Evolutionary conservation across 2,888 invertebrate genomes (phyloP), one percentile per base, ranked within the genome.

Genomic region (Erebia epiphron): DNA sequence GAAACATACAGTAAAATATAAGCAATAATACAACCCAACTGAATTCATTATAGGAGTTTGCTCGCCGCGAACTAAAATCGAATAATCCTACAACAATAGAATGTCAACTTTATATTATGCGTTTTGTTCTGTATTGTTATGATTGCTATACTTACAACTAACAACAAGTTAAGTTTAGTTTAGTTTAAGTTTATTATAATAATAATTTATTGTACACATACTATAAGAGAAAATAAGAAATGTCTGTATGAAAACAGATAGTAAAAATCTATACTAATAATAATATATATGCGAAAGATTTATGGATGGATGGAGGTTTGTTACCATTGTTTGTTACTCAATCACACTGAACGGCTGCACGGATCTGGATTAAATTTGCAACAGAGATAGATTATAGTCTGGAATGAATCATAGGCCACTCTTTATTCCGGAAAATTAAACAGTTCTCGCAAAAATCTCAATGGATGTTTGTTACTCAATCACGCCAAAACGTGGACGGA

Each of bases 51-150:
- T 64, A 13, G 14, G 9, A 21, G n/a, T n/a, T 50, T 35, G 18
- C 54, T 41, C 35, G 41, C 14, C 49, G 49, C 13, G 14, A n/a
- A 14, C 13, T 49, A 7, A 41, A 8, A 35, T 10, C 9, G n/a
- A 35, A 52, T 52, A 16, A 64, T 41, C 35, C 16, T 52, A 35
- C 41, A 26, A 35, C 64, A n/a, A 16, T 16, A 41, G 14, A 35
- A 16, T 54, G 16, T 16, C 52, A 16, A 41, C 35, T 35, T 64
- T 64, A 13, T 56, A 26, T 13, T 21, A 26, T 21, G n/a, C 14
- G 21, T 26, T 16, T 63, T 63, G 21, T 50, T 50, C 3, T 63
- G n/a, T 63, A 26, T 50, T 64, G 49, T 35, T 54, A 10, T 64
- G 50, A 41, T 52, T 13, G n/a, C 50, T 18, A 26, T 18, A 5